phyloP scores from a whole-genome alignment of 2,797 vertebrate species.

The Helostoma temminkii region DNA sequence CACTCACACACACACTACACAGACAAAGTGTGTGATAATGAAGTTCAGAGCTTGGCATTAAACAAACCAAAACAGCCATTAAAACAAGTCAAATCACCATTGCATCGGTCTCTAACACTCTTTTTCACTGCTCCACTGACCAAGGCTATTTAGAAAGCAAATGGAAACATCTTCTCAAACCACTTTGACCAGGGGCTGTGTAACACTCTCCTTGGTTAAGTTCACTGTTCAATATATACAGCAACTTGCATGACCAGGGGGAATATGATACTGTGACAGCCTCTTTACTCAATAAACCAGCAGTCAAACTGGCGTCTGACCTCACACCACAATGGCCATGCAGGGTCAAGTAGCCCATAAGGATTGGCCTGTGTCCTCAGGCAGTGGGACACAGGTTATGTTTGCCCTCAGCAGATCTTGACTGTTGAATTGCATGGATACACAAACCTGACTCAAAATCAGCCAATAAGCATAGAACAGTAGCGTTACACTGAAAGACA shows the following conservation, averaged over 20 bases:
- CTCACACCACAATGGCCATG: conserved; percentile 37
- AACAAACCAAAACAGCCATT: conserved; percentile 29
- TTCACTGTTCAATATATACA: conserved; percentile 42
- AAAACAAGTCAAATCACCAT: conserved; percentile 52
- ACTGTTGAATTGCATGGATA: conserved; percentile 8
- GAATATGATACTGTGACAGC: conserved; percentile 49
- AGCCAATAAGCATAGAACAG: no score
- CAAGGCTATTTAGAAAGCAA: conserved; percentile 40
- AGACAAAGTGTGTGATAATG: conserved; percentile 29
- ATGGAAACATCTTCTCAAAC: conserved; percentile 30
- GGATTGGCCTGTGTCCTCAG: conserved; percentile 52
- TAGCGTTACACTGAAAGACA: no score
- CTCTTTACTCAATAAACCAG: conserved; percentile 55
- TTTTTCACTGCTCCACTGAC: conserved; percentile 48
- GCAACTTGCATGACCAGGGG: conserved; percentile 45
- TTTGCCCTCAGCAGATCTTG: conserved; percentile 36
- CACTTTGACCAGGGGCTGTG: conserved; percentile 22
- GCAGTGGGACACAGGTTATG: conserved; percentile 43
- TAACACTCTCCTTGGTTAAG: conserved; percentile 30
- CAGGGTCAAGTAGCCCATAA: conserved; percentile 63
- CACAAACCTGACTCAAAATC: conserved; percentile 12
- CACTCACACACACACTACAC: no score
- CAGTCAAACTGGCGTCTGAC: conserved; percentile 74
- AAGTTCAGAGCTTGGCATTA: conserved; percentile 33
- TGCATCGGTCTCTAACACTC: conserved; percentile 46